Conservation (phyloP, 2,888 invertebrate species). For the Alitta virens region DNA sequence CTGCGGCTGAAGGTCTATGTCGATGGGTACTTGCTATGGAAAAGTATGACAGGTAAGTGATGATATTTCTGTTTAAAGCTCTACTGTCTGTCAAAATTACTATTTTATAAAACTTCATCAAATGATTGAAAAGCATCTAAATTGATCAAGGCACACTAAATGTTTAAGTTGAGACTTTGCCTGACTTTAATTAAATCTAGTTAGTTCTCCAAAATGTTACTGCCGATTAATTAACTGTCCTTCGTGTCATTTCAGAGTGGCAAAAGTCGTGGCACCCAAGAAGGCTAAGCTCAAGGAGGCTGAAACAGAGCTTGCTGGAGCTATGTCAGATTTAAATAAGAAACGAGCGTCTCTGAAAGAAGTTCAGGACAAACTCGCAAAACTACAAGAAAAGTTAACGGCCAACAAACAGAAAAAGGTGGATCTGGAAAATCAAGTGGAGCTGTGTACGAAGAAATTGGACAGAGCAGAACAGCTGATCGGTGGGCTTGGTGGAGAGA, state of each 20-base stretch:
- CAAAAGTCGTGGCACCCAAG: slow-evolving; percentile 82
- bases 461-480: slow-evolving; percentile 87
- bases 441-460: slow-evolving; percentile 84
- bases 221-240: no score
- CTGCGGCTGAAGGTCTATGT: slow-evolving; percentile 65
- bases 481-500: slow-evolving; percentile 83
- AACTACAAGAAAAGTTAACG: slow-evolving; percentile 35
- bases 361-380: slow-evolving; percentile 55
- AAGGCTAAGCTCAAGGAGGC: slow-evolving; percentile 84
- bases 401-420: slow-evolving; percentile 33
- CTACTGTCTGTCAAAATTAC: no score
- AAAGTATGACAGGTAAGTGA: slow-evolving; percentile 74
- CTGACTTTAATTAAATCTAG: no score
- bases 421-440: slow-evolving; percentile 59
- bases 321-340: slow-evolving; percentile 90
- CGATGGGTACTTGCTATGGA: slow-evolving; percentile 97
- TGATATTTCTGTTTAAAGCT: no score
- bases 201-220: no score
- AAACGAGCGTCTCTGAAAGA: slow-evolving; percentile 86
- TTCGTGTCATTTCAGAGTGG: slow-evolving; percentile 72
- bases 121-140: no score
- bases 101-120: no score
- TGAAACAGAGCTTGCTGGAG: slow-evolving; percentile 76
- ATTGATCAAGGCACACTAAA: no score
- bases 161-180: no score